phyloP scores from a whole-genome alignment of 1,140 invertebrate genomes.

The Rhopalosiphum maidis region DNA sequence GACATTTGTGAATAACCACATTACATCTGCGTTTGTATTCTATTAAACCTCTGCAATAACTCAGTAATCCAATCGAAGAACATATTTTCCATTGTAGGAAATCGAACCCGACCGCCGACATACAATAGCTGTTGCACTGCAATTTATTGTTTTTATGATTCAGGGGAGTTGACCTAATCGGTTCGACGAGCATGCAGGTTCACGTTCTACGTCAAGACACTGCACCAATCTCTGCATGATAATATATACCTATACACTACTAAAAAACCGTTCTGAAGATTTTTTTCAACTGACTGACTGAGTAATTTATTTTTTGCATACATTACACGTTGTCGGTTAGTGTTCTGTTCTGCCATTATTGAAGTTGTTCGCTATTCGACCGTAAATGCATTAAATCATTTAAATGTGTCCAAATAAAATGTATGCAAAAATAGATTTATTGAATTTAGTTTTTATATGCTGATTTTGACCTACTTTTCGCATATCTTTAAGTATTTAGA shows the following conservation, averaged over 20 bases:
- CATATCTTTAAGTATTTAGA: background rate
- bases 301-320: background rate
- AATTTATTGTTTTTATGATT: conserved; percentile 43
- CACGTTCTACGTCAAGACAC: background rate
- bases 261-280: background rate
- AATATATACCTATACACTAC: background rate
- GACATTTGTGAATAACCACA: background rate
- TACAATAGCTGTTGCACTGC: background rate
- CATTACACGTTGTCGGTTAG: background rate
- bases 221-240: background rate
- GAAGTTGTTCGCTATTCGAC: background rate
- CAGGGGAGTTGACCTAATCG: background rate
- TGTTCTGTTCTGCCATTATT: background rate
- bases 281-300: background rate
- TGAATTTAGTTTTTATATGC: background rate
- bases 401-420: background rate
- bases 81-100: background rate
- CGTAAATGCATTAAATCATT: conserved; percentile 28
- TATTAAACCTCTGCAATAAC: conserved; percentile 3
- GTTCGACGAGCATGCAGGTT: background rate
- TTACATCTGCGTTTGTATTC: background rate
- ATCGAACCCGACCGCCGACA: background rate
- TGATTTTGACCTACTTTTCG: conserved; percentile 6
- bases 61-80: conserved; percentile 30
- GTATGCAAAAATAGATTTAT: background rate